Conservation (phyloP, 2,113 vertebrate species). For the Eidolon helvum region DNA sequence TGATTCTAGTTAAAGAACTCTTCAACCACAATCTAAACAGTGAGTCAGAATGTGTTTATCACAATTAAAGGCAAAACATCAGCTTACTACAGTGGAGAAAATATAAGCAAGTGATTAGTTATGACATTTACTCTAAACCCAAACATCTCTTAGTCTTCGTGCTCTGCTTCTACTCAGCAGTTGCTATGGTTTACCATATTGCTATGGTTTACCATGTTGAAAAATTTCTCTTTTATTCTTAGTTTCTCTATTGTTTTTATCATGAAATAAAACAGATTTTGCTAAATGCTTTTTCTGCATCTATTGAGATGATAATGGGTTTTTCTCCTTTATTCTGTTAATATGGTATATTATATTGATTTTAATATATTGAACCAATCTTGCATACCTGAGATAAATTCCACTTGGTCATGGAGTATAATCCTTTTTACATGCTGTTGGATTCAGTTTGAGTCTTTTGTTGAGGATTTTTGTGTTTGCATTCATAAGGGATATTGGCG, state of each 20-base stretch:
- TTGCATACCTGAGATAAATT: not conserved
- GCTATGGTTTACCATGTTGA: not conserved
- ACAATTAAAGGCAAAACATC: not conserved
- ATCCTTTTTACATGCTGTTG: not conserved
- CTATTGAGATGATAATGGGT: not conserved
- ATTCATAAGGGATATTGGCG: not conserved
- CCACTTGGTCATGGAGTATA: not conserved
- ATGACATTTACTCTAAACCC: not conserved
- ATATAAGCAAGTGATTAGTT: not conserved
- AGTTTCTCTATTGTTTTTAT: not conserved
- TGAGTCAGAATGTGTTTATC: not conserved
- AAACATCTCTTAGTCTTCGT: fast-evolving
- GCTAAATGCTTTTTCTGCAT: not conserved
- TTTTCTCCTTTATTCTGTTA: not conserved
- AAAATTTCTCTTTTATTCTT: not conserved
- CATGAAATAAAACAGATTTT: not conserved
- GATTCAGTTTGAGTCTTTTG: not conserved
- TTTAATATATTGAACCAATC: not conserved
- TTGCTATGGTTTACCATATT: not conserved
- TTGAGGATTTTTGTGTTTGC: not conserved
- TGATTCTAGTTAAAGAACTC: not conserved
- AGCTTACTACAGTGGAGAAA: not conserved
- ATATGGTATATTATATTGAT: not conserved
- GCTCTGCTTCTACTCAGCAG: not conserved
- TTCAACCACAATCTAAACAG: not conserved